These are phyloP conservation scores for Noctua pronuba DNA, from an alignment of 2,888 invertebrate genomes.

Conservation along the genomic window DNA sequence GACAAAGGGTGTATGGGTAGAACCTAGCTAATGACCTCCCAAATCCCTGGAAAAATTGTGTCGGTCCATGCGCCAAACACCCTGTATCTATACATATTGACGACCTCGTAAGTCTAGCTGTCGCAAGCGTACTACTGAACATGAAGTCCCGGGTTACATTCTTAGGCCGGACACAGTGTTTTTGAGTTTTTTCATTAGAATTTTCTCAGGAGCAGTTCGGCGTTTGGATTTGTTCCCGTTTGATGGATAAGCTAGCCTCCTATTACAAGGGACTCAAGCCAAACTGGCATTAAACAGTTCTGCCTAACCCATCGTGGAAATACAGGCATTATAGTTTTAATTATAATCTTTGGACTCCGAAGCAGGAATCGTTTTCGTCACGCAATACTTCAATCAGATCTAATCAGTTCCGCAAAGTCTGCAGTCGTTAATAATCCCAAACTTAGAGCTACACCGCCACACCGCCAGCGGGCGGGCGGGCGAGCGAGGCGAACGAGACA, in stretches of 20 bases:
- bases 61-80: too few species aligned
- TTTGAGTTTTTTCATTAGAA: neutral
- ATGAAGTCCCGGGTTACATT: neutral
- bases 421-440: neutral
- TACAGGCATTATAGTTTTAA: neutral
- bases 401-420: slow-evolving; percentile 27
- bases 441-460: too few species aligned
- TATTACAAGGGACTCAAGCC: neutral
- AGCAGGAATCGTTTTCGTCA: slow-evolving; percentile 24
- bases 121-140: neutral
- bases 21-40: too few species aligned
- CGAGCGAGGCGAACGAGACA: too few species aligned
- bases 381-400: slow-evolving; percentile 48
- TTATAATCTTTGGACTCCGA: slow-evolving; percentile 5
- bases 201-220: neutral
- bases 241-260: neutral
- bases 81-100: neutral
- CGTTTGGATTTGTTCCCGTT: neutral
- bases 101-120: neutral
- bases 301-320: neutral
- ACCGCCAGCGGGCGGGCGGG: too few species aligned
- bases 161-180: neutral
- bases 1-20: too few species aligned
- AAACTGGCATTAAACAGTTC: neutral
- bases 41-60: too few species aligned